These are phyloP conservation scores for Acanthochromis polyacanthus DNA, from an alignment of 2,113 vertebrate species.

Conservation along the genomic window DNA sequence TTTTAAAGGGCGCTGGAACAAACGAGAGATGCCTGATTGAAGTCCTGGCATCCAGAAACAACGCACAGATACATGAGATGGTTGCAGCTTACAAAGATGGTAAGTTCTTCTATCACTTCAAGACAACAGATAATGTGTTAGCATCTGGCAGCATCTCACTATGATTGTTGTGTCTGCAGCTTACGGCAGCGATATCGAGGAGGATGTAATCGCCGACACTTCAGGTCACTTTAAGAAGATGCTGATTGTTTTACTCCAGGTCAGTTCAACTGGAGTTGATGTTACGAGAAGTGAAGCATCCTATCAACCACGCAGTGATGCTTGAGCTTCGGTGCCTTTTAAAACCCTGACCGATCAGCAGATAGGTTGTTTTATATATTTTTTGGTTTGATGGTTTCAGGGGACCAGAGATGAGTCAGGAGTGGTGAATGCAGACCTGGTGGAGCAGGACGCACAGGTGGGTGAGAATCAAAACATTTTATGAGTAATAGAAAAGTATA, in stretches of 20 bases:
- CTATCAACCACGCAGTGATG: not conserved
- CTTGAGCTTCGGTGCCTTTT: not conserved
- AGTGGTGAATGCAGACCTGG: conserved; percentile 92
- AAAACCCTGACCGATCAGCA: conserved; percentile 1
- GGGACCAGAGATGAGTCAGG: conserved; percentile 93
- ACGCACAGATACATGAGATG: conserved; percentile 89
- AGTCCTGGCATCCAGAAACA: conserved; percentile 94
- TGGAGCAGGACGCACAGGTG: conserved; percentile 93
- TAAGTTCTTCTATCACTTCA: conserved; percentile 66
- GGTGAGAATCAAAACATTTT: conserved; percentile 78
- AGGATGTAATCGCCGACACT: conserved; percentile 89
- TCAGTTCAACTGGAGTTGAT: conserved; percentile 59
- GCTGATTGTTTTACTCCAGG: conserved; percentile 95
- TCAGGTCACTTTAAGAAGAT: conserved; percentile 98
- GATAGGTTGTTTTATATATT: not conserved
- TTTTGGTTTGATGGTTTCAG: conserved; percentile 76
- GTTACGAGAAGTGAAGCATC: not conserved
- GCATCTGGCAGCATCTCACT: not conserved
- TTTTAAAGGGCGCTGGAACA: conserved; percentile 89
- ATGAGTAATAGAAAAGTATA: not conserved
- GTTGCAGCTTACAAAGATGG: conserved; percentile 94
- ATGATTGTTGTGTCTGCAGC: conserved; percentile 77
- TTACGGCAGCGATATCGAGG: conserved; percentile 91
- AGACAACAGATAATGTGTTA: not conserved
- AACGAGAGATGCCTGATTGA: conserved; percentile 96